A percentile compares a stretch with the other conserved stretches of the same genome.
Conservation (phyloP, 2,888 invertebrate genomes). For the Latrodectus elegans region DNA sequence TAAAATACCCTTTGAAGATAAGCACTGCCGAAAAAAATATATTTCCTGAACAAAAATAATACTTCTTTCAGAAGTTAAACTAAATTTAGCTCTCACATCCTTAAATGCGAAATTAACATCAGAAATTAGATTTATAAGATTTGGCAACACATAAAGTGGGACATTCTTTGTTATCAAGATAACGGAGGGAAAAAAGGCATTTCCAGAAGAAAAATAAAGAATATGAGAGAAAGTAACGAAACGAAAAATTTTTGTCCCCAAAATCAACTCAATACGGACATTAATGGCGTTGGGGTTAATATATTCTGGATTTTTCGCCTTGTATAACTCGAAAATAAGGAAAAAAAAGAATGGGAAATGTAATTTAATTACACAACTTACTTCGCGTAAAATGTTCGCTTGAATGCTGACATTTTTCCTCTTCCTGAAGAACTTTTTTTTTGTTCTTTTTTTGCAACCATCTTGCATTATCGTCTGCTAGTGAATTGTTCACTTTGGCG, state of each 20-base stretch:
- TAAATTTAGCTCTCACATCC: constrained; percentile 30
- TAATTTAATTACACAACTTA: constrained; percentile 62
- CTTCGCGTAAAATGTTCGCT: constrained; percentile 51
- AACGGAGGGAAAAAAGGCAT: constrained; percentile 6
- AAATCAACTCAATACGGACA: constrained; percentile 48
- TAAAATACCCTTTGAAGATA: too few species aligned
- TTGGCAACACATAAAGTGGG: constrained; percentile 52
- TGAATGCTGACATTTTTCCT: constrained; percentile 46
- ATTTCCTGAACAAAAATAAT: not conserved
- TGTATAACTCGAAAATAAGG: constrained; percentile 5
- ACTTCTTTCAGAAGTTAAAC: constrained; percentile 26
- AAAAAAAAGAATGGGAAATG: constrained; percentile 40
- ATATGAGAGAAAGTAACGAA: constrained; percentile 15
- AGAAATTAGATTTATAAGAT: constrained; percentile 57
- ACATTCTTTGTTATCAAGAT: constrained; percentile 31
- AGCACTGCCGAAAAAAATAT: too few species aligned
- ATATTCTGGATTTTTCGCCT: constrained; percentile 45
- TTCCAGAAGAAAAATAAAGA: constrained; percentile 3
- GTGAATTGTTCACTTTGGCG: constrained; percentile 51
- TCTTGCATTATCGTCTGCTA: constrained; percentile 44
- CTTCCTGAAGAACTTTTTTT: not conserved
- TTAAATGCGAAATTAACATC: constrained; percentile 50
- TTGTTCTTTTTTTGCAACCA: not conserved
- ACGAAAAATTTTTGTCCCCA: constrained; percentile 9
- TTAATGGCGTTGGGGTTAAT: constrained; percentile 43